Evolutionary conservation across 2,113 vertebrate genomes (phyloP), one percentile per base, ranked within the genome.

Genomic region (Meles meles): DNA sequence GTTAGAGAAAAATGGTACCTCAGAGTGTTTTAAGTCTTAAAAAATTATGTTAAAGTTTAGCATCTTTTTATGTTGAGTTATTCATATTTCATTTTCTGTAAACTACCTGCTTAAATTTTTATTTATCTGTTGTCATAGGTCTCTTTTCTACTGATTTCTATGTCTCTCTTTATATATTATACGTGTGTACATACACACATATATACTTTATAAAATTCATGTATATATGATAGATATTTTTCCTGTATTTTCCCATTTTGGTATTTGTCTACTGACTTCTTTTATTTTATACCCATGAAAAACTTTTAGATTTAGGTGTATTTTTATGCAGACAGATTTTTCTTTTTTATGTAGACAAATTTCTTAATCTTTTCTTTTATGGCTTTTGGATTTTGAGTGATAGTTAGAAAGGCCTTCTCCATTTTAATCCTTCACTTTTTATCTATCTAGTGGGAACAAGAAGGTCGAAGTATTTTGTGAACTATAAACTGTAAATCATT

Each of bases 401-500:
- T 94, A 67, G 34, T 69, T 97, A 91, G 76, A 92, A 95, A 81
- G 11, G 49, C n/a, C 31, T 92, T 90, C 15, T 8, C 20, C 76
- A 93, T 95, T 93, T 94, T 37, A 92, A 14, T 42, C 47, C 52
- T 96, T 94, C 85, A 47, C 92, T 90, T 96, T 93, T 71, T 31
- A 83, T 88, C 93, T 94, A 44, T 49, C 74, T 47, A 87, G 0
- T 44, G 49, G 44, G 71, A 83, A 67, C 47, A 94, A 83, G 42
- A 96, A 65, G 96, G 96, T 97, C 94, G 93, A 96, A 97, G 94
- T 98, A 61, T 71, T 95, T 96, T 84, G 81, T 93, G 81, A 97
- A 90, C 57, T 95, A 18, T 92, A 97, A 97, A 97, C 83, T 98
- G 67, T 96, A 98, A 97, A 97, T 97, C 88, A 97, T 98, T 97